A percentile compares a stretch with the other conserved stretches of the same genome.
Evolutionary conservation across 2,113 vertebrate species (phyloP).

Genomic region (Pterophyllum scalare): DNA sequence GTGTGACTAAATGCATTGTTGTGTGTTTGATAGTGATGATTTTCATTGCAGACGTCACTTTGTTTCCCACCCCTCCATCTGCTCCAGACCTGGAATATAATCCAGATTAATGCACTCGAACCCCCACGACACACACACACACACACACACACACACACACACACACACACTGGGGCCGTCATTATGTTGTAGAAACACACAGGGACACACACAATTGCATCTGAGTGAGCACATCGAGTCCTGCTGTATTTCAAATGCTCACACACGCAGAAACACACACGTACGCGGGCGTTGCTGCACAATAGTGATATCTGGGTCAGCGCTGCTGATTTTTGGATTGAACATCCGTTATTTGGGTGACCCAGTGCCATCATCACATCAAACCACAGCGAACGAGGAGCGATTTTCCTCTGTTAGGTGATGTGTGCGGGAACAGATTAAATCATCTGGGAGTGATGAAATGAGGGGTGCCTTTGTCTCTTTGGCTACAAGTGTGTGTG

Average conservation of each 20-base stretch:
- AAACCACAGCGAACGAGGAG: neutral
- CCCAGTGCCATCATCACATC: slow-evolving; percentile 59
- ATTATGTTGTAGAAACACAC: slow-evolving; percentile 26
- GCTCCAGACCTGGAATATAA: slow-evolving; percentile 73
- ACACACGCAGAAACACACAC: neutral
- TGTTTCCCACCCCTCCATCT: slow-evolving; percentile 69
- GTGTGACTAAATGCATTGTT: neutral
- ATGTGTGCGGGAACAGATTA: slow-evolving; percentile 53
- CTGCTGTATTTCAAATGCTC: slow-evolving; percentile 24
- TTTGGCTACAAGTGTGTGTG: neutral
- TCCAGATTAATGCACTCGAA: slow-evolving; percentile 76
- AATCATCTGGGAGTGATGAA: slow-evolving; percentile 30
- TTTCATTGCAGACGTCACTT: slow-evolving; percentile 26
- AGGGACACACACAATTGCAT: slow-evolving; percentile 41
- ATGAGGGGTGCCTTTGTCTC: slow-evolving; percentile 16
- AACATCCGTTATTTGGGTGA: slow-evolving; percentile 49
- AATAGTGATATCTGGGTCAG: slow-evolving; percentile 66
- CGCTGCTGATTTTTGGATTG: slow-evolving; percentile 37
- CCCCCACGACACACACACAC: slow-evolving; percentile 2
- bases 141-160: neutral
- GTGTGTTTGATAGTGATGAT: slow-evolving; percentile 17
- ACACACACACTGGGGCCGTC: slow-evolving; percentile 8
- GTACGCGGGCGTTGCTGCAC: slow-evolving; percentile 6
- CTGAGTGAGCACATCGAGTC: slow-evolving; percentile 27
- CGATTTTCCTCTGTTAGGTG: neutral